phyloP scores from a whole-genome alignment of 2,113 vertebrate genomes.

The Platichthys stellatus region DNA sequence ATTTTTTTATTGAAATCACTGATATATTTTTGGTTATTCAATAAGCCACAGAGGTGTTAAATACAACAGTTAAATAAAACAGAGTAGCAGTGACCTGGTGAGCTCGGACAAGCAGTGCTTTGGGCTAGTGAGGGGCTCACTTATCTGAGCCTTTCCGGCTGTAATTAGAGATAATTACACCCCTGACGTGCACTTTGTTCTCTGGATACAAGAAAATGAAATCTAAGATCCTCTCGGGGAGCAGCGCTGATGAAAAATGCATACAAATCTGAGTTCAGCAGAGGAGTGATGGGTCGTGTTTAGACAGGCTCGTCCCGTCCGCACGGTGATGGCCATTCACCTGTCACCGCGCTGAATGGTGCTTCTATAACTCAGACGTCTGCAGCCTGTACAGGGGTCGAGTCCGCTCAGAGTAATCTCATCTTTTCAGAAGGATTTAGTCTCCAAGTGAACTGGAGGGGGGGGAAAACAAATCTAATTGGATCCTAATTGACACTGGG shows the following conservation, averaged over 20 bases:
- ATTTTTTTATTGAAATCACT: not conserved
- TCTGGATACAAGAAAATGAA: slow-evolving; percentile 49
- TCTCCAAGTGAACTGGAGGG: slow-evolving; percentile 23
- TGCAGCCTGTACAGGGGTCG: slow-evolving; percentile 9
- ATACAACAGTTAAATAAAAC: slow-evolving; percentile 23
- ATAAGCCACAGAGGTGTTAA: not conserved
- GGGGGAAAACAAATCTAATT: slow-evolving; percentile 21
- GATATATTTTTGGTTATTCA: not conserved
- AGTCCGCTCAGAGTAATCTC: not conserved
- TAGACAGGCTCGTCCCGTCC: slow-evolving; percentile 44
- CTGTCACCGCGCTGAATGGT: slow-evolving; percentile 12
- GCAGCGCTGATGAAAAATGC: slow-evolving; percentile 35
- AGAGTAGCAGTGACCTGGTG: not conserved
- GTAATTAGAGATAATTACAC: slow-evolving; percentile 64
- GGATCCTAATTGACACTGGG: slow-evolving; percentile 39
- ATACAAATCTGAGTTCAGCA: slow-evolving; percentile 34
- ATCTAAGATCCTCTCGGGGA: slow-evolving; percentile 48
- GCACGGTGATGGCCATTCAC: slow-evolving; percentile 43
- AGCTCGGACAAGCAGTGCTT: slow-evolving; percentile 16
- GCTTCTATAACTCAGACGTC: slow-evolving; percentile 16
- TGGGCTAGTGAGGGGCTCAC: slow-evolving; percentile 9
- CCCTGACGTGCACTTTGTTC: slow-evolving; percentile 66
- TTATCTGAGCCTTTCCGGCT: slow-evolving; percentile 24
- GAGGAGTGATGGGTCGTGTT: slow-evolving; percentile 50
- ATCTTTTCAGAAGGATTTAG: slow-evolving; percentile 29